Percentiles rank a stretch among this genome's conserved stretches.
phyloP scores from a whole-genome alignment of 2,797 vertebrate genomes.

The Odontamblyopus lacepedii region DNA sequence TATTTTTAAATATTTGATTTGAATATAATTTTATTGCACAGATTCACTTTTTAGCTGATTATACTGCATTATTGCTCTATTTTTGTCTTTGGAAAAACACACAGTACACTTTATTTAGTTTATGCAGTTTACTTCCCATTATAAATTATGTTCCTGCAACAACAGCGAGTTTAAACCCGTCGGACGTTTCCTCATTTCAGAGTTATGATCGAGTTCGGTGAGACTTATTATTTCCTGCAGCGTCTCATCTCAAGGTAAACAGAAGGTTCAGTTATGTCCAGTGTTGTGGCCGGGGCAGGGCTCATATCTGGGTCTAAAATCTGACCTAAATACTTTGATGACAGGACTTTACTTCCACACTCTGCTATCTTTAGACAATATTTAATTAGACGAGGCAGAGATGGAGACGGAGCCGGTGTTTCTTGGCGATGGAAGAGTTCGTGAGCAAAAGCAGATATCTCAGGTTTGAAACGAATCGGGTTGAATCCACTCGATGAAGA shows the following conservation, averaged over 20 bases:
- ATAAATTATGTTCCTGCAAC: background rate
- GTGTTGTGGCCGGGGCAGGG: constrained; percentile 58
- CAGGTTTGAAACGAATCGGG: no score
- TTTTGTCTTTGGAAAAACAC: background rate
- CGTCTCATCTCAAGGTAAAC: no score
- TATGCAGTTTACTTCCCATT: background rate
- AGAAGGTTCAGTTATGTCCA: no score
- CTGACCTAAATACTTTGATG: constrained; percentile 49
- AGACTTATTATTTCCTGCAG: no score
- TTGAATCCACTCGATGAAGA: no score
- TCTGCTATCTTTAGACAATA: constrained; percentile 2
- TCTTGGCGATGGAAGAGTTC: no score
- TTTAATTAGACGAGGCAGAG: background rate
- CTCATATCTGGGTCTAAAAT: constrained; percentile 53
- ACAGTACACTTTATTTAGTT: background rate
- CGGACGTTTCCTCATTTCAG: background rate
- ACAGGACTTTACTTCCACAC: constrained; percentile 39
- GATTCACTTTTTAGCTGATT: no score
- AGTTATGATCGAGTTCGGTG: background rate
- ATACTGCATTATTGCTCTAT: background rate
- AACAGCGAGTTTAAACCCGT: background rate
- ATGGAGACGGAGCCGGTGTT: background rate
- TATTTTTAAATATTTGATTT: no score
- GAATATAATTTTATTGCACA: no score
- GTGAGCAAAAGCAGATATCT: no score